These are phyloP conservation scores for Mormyrus proboscirostris DNA, from an alignment of 2,797 vertebrate species.

Conservation along the genomic window DNA sequence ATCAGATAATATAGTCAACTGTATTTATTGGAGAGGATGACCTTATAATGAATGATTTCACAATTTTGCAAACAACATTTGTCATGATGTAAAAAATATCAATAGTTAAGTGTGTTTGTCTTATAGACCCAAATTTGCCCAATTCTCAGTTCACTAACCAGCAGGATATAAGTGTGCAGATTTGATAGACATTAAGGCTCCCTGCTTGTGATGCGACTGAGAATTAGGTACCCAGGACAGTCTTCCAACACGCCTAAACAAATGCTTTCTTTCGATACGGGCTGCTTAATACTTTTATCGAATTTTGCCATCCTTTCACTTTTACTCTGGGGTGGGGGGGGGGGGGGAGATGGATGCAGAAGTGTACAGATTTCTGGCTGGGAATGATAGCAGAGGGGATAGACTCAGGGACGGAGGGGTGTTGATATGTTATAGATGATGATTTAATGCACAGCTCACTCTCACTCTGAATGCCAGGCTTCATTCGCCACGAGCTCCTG, in stretches of 20 bases:
- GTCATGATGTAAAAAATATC: not conserved
- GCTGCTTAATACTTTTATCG: not conserved
- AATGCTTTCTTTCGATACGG: not conserved
- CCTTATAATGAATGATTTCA: not conserved
- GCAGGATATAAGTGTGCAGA: not conserved
- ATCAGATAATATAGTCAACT: not conserved
- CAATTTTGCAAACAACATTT: not conserved
- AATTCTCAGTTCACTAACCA: not conserved
- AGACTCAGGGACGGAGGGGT: not conserved
- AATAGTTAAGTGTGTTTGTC: not conserved
- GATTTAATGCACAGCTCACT: not conserved
- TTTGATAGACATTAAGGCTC: not conserved
- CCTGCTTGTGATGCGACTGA: not conserved
- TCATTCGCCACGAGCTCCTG: not conserved
- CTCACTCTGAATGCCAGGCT: not conserved
- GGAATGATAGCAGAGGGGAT: not conserved
- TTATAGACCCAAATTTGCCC: not conserved
- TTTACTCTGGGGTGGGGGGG: not conserved
- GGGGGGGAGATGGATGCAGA: not conserved
- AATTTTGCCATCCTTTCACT: not conserved
- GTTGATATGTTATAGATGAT: constrained; percentile 5
- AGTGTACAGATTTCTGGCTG: not conserved
- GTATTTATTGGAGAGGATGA: not conserved
- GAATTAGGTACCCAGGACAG: not conserved
- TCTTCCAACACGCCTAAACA: not conserved